Percentiles rank a stretch among this genome's conserved stretches.
Evolutionary conservation across 2,113 vertebrate species (phyloP).

Genomic region (Ammospiza nelsoni): DNA sequence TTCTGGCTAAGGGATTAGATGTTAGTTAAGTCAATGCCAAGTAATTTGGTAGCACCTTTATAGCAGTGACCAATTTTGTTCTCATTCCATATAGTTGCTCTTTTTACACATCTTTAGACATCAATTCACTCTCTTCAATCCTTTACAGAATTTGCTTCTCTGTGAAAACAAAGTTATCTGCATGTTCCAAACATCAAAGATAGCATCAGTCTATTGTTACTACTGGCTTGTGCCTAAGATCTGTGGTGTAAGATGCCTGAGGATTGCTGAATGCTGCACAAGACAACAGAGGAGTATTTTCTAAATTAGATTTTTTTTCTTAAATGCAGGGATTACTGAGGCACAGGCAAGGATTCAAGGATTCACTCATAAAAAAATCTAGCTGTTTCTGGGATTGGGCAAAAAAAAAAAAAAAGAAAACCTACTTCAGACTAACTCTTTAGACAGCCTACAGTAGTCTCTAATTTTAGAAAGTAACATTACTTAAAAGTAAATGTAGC

Average conservation of each 20-base stretch:
- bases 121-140: neutral
- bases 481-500: neutral
- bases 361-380: neutral
- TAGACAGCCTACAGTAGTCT: neutral
- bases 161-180: neutral
- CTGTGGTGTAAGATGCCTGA: neutral
- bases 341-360: neutral
- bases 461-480: neutral
- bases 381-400: neutral
- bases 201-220: neutral
- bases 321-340: neutral
- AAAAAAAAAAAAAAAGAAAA: neutral
- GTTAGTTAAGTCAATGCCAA: neutral
- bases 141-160: neutral
- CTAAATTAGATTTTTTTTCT: neutral
- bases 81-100: neutral
- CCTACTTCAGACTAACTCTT: neutral
- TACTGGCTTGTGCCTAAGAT: neutral
- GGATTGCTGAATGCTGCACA: neutral
- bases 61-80: neutral
- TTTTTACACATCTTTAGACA: neutral
- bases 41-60: neutral
- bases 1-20: neutral
- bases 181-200: neutral
- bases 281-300: neutral